Evolutionary conservation across 2,888 invertebrate genomes (phyloP), one percentile per base, ranked within the genome.

Genomic region (Chromoteleia sp.): DNA sequence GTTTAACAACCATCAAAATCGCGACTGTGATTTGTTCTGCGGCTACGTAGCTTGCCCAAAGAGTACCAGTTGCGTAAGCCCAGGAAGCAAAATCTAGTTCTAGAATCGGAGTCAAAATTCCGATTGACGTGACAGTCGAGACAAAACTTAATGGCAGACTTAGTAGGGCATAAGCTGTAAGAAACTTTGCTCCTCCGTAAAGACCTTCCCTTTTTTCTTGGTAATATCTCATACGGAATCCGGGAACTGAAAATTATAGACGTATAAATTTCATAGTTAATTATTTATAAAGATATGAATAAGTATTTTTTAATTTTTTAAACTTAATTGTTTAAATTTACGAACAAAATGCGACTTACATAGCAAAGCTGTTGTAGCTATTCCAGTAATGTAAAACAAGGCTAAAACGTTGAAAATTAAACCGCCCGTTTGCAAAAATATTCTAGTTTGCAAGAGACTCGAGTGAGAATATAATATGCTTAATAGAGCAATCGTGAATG

Each of bases 131-230:
- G 30, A 95, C 93, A 0, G 96, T 94, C 0, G 96, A 95, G 43
- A 97, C 91, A 25, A 97, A 94, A 0, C 97, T 97, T 88, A 97
- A 95, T 0, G 98, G 97, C 73, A 98, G 92, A 0, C 96, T 96
- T 10, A 96, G 94, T 1, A 97, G 91, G 82, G 96, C 95, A 92
- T 97, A 97, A 0, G 97, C 95, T 0, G 97, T 92, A 0, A 98
- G 92, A 86, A 98, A 94, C 83, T 97, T 94, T 0, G 97, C 96
- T 0, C 98, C 98, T 1, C 96, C 95, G 91, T 98, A 98, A 0
- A 97, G 92, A 0, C 97, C 97, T 91, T 98, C 97, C 63, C 97
- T 95, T 0, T 96, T 95, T 88, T 98, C 98, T 89, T 98, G 97
- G 85, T 97, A 97, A 92, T 97, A 98, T 41, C 97, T 93, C n/a